Evolutionary conservation across 2,797 vertebrate genomes (phyloP), one percentile per base, ranked within the genome.

Genomic region (Setipinna tenuifilis): DNA sequence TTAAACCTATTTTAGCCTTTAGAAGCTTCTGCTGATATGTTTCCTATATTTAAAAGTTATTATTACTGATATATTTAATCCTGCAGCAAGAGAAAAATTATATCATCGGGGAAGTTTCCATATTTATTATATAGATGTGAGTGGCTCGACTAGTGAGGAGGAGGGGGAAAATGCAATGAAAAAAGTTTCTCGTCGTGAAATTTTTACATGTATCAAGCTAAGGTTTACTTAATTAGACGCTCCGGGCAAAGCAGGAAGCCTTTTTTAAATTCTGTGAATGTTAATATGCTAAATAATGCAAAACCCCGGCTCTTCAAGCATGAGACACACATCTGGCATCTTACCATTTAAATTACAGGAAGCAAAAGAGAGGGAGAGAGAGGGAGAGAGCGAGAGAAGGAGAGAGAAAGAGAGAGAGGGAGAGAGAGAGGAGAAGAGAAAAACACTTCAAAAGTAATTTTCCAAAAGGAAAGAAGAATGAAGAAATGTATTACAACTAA

Each of bases 251-350:
- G 97, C 97, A 98, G 96, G 97, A 97, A 93, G 95, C 97, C 97
- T 97, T 98, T 99, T 99, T 98, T 97, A 98, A 99, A 99, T 99
- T 99, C 98, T 98, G 96, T 96, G 98, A 99, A 98, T 99, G 98
- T 99, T 99, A 99, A 99, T 99, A 99, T 99, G 98, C 98, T 99
- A 99, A 99, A 99, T 99, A 99, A 99, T 99, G 98, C 98, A 99
- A 98, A 98, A 97, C 98, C 97, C 97, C 94, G 93, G 97, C 97
- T 98, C 97, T 98, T 98, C 98, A 98, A 99, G 97, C 98, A 98
- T 99, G 97, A 98, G 98, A 99, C 97, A 97, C 98, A 98, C 98
- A 99, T 99, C 98, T 99, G 98, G 98, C 95, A 95, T 97, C 96
- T 97, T 97, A 98, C 98, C 97, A 98, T 98, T 99, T 98, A 99